Evolutionary conservation across 2,888 invertebrate species (phyloP).

Genomic region (Meandrusa payeni): DNA sequence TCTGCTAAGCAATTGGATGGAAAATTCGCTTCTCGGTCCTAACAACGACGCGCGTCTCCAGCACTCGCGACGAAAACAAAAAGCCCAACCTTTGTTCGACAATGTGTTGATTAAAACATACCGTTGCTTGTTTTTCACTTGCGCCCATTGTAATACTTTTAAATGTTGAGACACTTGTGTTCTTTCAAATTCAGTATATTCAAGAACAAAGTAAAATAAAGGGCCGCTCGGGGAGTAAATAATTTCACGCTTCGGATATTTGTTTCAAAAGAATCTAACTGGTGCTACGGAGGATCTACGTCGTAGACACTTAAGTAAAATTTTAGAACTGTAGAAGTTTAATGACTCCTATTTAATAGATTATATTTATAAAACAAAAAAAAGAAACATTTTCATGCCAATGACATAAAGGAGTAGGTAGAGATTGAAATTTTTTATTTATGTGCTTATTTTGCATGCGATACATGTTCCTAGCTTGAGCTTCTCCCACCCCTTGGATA

Average conservation of each 20-base stretch:
- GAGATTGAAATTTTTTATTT: too few species aligned
- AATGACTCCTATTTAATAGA: too few species aligned
- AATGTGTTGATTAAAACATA: conserved; percentile 26
- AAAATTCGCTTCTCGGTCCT: conserved; percentile 22
- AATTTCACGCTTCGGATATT: conserved; percentile 21
- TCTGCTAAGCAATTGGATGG: conserved; percentile 26
- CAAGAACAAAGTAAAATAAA: conserved; percentile 13
- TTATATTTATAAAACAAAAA: too few species aligned
- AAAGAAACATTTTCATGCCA: too few species aligned
- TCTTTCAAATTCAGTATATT: conserved; percentile 22
- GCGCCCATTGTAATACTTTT: conserved; percentile 22
- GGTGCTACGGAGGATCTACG: neutral
- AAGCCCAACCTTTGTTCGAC: conserved; percentile 21
- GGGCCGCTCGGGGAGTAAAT: conserved; percentile 19
- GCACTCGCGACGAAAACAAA: conserved; percentile 14
- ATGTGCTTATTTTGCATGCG: too few species aligned
- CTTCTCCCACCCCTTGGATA: too few species aligned
- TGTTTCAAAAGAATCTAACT: conserved; percentile 8
- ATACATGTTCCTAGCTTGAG: too few species aligned
- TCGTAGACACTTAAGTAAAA: too few species aligned
- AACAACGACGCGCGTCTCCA: conserved; percentile 12
- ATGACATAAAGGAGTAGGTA: too few species aligned
- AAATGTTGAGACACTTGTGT: conserved; percentile 20
- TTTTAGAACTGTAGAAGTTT: too few species aligned
- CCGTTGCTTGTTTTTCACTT: conserved; percentile 19